These are phyloP conservation scores for Lithobates pipiens DNA, from an alignment of 2,797 vertebrate genomes.

Conservation along the genomic window DNA sequence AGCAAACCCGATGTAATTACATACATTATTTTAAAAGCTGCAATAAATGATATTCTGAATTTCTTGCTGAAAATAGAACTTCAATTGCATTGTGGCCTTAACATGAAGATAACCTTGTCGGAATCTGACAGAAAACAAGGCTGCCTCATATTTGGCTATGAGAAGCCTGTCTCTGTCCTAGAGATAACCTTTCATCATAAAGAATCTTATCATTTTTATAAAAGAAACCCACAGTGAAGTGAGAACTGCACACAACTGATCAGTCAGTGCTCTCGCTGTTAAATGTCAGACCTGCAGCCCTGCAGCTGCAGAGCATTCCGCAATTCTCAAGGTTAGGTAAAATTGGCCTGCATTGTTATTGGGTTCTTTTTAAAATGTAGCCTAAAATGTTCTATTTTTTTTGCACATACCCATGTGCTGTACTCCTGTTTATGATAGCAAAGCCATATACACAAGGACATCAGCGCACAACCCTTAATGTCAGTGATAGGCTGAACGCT, in stretches of 20 bases:
- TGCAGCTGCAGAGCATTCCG: neutral
- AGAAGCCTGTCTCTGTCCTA: conserved; percentile 21
- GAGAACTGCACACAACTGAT: neutral
- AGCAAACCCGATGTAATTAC: conserved; percentile 37
- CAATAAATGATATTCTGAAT: conserved; percentile 25
- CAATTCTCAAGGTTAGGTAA: neutral
- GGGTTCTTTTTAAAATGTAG: no score
- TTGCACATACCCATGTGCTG: no score
- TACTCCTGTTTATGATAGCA: no score
- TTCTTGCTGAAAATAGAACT: conserved; percentile 41
- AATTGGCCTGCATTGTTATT: neutral
- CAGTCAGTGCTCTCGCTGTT: neutral
- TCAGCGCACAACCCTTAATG: no score
- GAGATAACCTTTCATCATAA: conserved; percentile 42
- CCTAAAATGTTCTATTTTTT: no score
- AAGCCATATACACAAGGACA: no score
- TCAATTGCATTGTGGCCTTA: conserved; percentile 33
- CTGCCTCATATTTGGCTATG: conserved; percentile 31
- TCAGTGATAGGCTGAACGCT: no score
- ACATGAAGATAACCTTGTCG: conserved; percentile 54
- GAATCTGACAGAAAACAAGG: conserved; percentile 37
- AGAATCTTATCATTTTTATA: conserved; percentile 29
- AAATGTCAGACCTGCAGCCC: conserved; percentile 17
- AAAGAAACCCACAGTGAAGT: conserved; percentile 13
- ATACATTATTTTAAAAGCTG: conserved; percentile 37